Evolutionary conservation across 35 echinoderm and acorn worm genomes (phyloP).

Genomic region (Eucidaris tribuloides): DNA sequence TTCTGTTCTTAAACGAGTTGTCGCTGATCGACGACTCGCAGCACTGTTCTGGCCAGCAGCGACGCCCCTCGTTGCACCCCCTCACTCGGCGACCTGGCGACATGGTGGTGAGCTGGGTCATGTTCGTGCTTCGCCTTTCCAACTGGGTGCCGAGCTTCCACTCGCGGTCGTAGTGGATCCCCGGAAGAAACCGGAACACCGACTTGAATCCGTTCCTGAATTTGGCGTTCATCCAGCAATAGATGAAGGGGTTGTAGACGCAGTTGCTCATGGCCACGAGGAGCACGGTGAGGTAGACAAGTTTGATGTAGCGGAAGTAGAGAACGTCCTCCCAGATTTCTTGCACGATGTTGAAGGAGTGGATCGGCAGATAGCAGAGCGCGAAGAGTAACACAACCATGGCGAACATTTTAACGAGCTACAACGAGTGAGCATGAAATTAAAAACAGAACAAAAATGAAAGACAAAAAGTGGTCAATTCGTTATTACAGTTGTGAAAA

Average conservation of each 20-base stretch:
- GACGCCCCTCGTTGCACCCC: neutral
- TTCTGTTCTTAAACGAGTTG: neutral
- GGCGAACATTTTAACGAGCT: constrained; percentile 98
- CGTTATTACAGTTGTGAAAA: neutral
- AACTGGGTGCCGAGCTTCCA: constrained; percentile 52
- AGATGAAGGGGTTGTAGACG: constrained; percentile 91
- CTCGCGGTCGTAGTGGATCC: constrained; percentile 50
- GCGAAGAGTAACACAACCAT: constrained; percentile 89
- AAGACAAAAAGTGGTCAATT: neutral
- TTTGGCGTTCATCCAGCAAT: constrained; percentile 99
- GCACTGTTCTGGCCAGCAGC: constrained; percentile 1
- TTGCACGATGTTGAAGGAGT: constrained; percentile 78
- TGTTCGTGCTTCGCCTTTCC: constrained; percentile 40
- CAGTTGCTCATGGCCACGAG: constrained; percentile 93
- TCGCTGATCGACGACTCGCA: neutral
- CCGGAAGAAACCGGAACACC: constrained; percentile 85
- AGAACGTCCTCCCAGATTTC: constrained; percentile 55
- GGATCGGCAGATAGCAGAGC: constrained; percentile 93
- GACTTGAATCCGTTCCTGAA: constrained; percentile 92
- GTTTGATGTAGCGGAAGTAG: constrained; percentile 63
- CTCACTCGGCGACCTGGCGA: neutral
- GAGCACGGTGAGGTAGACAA: constrained; percentile 28
- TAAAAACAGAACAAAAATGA: constrained; percentile 26
- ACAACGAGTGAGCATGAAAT: no score
- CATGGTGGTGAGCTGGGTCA: constrained; percentile 65